Conservation (phyloP, 2,113 vertebrate genomes). For the Alexandromys fortis region DNA sequence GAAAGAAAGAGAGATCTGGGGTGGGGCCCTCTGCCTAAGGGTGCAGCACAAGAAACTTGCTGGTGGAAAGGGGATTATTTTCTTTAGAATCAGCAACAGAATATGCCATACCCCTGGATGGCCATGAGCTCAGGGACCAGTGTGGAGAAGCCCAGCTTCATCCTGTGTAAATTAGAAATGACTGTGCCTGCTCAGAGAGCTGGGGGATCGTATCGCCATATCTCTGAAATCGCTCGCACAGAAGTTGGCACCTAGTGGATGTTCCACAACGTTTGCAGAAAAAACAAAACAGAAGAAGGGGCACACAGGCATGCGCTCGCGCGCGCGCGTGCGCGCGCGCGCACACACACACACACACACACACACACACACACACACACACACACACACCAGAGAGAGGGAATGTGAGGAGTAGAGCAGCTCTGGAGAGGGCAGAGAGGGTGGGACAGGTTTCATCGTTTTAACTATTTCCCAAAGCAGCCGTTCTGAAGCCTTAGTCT, state of each 20-base stretch:
- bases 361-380: not conserved
- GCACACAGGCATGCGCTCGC: too few species aligned
- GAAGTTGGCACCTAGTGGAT: not conserved
- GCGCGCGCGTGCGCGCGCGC: too few species aligned
- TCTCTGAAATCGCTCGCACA: not conserved
- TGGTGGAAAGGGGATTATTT: not conserved
- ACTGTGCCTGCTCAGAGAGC: not conserved
- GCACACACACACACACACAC: not conserved
- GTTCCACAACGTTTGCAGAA: not conserved
- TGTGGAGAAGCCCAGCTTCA: not conserved
- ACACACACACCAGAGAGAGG: not conserved
- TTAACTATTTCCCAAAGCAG: constrained; percentile 12
- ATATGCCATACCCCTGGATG: not conserved
- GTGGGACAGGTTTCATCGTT: constrained; percentile 1
- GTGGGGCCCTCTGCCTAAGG: not conserved
- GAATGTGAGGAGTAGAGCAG: not conserved
- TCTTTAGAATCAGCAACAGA: not conserved
- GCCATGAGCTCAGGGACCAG: not conserved
- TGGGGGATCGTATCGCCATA: too few species aligned
- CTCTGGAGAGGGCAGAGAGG: not conserved
- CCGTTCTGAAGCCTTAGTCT: not conserved
- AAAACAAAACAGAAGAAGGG: not conserved
- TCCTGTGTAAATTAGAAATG: not conserved
- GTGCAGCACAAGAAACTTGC: not conserved
- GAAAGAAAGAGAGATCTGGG: not conserved